Conservation (phyloP, 1,140 invertebrate genomes). For the Steinernema khuongi region DNA sequence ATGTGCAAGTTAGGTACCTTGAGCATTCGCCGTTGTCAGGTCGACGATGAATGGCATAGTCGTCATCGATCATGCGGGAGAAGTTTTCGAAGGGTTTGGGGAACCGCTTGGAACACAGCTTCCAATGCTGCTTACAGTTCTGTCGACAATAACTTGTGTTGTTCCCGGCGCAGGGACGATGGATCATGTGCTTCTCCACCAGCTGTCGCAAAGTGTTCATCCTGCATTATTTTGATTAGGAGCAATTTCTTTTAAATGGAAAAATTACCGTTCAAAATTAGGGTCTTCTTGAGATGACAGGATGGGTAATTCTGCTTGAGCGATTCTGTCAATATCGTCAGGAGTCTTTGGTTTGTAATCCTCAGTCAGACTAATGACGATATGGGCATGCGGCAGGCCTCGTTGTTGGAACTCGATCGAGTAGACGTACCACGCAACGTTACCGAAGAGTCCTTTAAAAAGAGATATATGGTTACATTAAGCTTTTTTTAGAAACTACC, state of each 20-base stretch:
- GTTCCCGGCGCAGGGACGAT: neutral
- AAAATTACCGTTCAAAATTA: neutral
- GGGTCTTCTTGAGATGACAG: neutral
- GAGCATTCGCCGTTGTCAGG: conserved; percentile 11
- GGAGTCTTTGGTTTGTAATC: conserved; percentile 47
- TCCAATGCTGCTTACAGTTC: neutral
- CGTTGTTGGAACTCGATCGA: conserved; percentile 64
- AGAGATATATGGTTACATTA: neutral
- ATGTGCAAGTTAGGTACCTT: no score
- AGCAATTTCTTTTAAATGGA: neutral
- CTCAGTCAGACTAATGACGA: conserved; percentile 57
- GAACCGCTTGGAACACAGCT: neutral
- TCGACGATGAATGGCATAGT: conserved; percentile 33
- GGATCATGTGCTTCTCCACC: neutral
- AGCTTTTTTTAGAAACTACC: neutral
- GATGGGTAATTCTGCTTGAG: conserved; percentile 64
- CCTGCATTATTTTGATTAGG: conserved; percentile 54
- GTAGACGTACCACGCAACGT: conserved; percentile 35
- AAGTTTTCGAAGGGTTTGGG: neutral
- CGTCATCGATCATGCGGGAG: neutral
- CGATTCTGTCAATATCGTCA: conserved; percentile 61
- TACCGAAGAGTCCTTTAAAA: conserved; percentile 48
- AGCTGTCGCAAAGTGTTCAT: conserved; percentile 15
- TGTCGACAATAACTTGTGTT: neutral
- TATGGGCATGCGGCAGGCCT: conserved; percentile 63